These are phyloP conservation scores for Agrypnia vestita DNA, from an alignment of 1,140 invertebrate genomes.

Conservation along the genomic window DNA sequence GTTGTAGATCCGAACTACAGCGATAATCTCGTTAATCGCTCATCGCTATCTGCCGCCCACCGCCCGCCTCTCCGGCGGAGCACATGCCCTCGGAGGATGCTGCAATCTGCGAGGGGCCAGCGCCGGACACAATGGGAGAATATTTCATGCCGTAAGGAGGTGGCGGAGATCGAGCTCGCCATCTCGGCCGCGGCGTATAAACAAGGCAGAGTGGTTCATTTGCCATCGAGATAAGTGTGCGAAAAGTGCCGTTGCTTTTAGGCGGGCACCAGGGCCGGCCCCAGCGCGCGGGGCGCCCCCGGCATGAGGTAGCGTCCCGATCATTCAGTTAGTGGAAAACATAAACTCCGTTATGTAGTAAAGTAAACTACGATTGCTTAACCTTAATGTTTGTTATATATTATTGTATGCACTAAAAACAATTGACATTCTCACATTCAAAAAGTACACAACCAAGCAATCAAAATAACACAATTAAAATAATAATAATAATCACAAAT, in stretches of 20 bases:
- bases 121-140: conserved; percentile 47
- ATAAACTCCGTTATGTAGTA: no score
- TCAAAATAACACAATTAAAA: no score
- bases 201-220: conserved; percentile 51
- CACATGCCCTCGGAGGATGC: conserved; percentile 30
- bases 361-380: no score
- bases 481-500: no score
- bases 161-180: conserved; percentile 36
- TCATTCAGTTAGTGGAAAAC: no score
- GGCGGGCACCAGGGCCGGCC: neutral
- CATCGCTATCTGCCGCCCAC: conserved; percentile 46
- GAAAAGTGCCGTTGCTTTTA: conserved; percentile 44
- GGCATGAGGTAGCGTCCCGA: no score
- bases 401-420: no score
- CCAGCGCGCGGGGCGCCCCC: neutral
- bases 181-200: conserved; percentile 48
- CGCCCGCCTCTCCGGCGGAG: conserved; percentile 14
- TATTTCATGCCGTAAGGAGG: conserved; percentile 53
- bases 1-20: conserved; percentile 32
- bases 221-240: conserved; percentile 54
- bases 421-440: no score
- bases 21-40: conserved; percentile 55
- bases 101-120: neutral
- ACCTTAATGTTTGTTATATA: no score
- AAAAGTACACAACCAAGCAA: no score